Evolutionary conservation across 2,797 vertebrate species (phyloP).

Genomic region (Acanthurus tractus): DNA sequence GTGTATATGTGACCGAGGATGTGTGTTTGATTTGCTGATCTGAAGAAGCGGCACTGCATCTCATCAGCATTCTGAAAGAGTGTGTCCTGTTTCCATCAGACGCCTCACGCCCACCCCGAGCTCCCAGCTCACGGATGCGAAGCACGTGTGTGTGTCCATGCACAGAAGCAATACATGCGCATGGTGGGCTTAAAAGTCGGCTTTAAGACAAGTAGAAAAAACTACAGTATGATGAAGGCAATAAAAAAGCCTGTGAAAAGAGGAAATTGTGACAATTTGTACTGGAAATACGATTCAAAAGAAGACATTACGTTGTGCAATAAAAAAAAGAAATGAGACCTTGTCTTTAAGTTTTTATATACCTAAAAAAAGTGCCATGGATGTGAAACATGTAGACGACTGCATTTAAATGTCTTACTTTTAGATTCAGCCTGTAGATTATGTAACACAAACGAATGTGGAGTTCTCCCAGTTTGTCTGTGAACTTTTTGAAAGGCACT

Average conservation of each 20-base stretch:
- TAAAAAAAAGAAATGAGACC: background rate
- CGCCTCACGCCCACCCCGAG: slow-evolving; percentile 50
- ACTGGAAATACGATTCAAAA: slow-evolving; percentile 15
- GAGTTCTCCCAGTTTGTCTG: slow-evolving; percentile 47
- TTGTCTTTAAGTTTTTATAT: background rate
- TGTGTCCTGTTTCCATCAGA: slow-evolving; percentile 66
- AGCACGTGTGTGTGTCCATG: slow-evolving; percentile 52
- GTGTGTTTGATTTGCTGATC: slow-evolving; percentile 41
- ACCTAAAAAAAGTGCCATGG: background rate
- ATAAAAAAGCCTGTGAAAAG: slow-evolving; percentile 3
- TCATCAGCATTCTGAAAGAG: slow-evolving; percentile 73
- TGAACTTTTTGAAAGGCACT: slow-evolving; percentile 58
- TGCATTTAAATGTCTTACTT: slow-evolving; percentile 40
- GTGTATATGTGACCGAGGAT: background rate
- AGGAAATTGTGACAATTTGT: slow-evolving; percentile 4
- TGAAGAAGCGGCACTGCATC: slow-evolving; percentile 51
- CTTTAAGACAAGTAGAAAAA: slow-evolving; percentile 31
- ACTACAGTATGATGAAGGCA: slow-evolving; percentile 31
- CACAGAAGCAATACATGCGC: background rate
- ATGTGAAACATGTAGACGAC: slow-evolving; percentile 33
- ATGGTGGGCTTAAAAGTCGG: slow-evolving; percentile 38
- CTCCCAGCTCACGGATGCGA: slow-evolving; percentile 51
- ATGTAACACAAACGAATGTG: slow-evolving; percentile 41
- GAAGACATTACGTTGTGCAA: slow-evolving; percentile 16
- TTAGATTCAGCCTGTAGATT: slow-evolving; percentile 38